These are phyloP conservation scores for Gymnocypris eckloni DNA, from an alignment of 2,797 vertebrate genomes.

Conservation along the genomic window DNA sequence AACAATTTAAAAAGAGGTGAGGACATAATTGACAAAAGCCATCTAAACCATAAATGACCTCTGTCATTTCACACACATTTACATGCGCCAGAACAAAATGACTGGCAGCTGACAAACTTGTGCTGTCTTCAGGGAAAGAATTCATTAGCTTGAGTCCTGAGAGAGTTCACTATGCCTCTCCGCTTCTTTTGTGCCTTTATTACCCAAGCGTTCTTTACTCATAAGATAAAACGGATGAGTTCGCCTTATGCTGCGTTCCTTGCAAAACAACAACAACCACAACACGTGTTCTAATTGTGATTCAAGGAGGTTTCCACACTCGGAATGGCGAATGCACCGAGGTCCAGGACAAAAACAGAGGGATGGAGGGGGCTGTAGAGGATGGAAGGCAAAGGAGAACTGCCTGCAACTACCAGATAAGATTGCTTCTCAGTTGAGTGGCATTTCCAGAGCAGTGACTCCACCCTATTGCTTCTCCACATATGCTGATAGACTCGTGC, in stretches of 20 bases:
- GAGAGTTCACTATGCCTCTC: slow-evolving; percentile 47
- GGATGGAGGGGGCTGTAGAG: slow-evolving; percentile 16
- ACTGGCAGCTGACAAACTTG: slow-evolving; percentile 61
- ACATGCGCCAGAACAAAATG: slow-evolving; percentile 35
- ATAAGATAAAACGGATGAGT: slow-evolving; percentile 55
- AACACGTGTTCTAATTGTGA: slow-evolving; percentile 64
- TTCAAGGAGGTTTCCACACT: slow-evolving; percentile 39
- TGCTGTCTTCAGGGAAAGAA: slow-evolving; percentile 70
- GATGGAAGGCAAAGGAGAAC: slow-evolving; percentile 37
- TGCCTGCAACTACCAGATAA: slow-evolving; percentile 74
- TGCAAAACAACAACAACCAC: slow-evolving; percentile 38
- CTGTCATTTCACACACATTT: slow-evolving; percentile 29
- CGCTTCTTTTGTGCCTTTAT: slow-evolving; percentile 47
- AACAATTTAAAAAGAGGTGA: neutral
- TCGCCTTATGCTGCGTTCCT: slow-evolving; percentile 54
- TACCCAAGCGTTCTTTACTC: slow-evolving; percentile 59
- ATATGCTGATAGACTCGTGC: slow-evolving; percentile 59
- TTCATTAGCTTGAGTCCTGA: slow-evolving; percentile 63
- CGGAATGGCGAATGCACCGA: slow-evolving; percentile 30
- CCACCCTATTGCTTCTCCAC: slow-evolving; percentile 63
- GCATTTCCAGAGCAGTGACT: slow-evolving; percentile 66
- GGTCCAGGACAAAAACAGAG: slow-evolving; percentile 23
- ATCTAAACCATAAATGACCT: neutral
- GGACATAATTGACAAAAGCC: neutral
- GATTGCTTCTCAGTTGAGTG: slow-evolving; percentile 71